These are phyloP conservation scores for Danaus melanippus DNA, from an alignment of 1,140 invertebrate species.

Conservation along the genomic window DNA sequence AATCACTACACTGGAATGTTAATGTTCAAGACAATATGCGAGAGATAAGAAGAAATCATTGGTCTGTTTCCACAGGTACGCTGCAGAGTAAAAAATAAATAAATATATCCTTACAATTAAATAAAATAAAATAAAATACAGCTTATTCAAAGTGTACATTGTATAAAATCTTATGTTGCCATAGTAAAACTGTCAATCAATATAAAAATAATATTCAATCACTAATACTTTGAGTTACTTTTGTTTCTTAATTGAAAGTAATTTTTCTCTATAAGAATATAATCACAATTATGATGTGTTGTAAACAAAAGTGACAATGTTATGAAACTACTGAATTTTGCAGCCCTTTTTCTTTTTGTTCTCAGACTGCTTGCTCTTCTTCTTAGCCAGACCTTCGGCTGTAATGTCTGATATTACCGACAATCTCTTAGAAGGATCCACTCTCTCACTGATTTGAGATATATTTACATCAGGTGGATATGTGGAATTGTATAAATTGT, in stretches of 20 bases:
- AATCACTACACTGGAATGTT: constrained; percentile 48
- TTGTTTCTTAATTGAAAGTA: too few species aligned
- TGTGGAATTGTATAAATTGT: constrained; percentile 49
- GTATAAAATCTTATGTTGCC: too few species aligned
- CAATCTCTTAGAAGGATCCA: constrained; percentile 48
- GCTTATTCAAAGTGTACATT: not conserved
- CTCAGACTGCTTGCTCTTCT: constrained; percentile 54
- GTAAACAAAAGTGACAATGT: too few species aligned
- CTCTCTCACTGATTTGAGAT: constrained; percentile 26
- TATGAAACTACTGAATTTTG: constrained; percentile 45
- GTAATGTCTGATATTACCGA: constrained; percentile 67
- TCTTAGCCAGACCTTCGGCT: constrained; percentile 54
- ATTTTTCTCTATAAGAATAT: too few species aligned
- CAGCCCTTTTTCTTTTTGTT: constrained; percentile 61
- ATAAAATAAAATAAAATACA: constrained; percentile 12
- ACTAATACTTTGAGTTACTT: too few species aligned
- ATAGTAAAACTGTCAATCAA: too few species aligned
- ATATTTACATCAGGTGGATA: constrained; percentile 39
- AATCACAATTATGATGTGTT: too few species aligned
- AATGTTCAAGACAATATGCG: constrained; percentile 29
- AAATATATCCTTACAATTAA: constrained; percentile 26
- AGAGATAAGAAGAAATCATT: constrained; percentile 46
- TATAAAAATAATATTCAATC: too few species aligned
- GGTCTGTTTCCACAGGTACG: constrained; percentile 49
- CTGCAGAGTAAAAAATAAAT: constrained; percentile 31